Percentiles rank a stretch among this genome's conserved stretches.
phyloP scores from a whole-genome alignment of 2,888 invertebrate species.

The Calameuta filiformis region DNA sequence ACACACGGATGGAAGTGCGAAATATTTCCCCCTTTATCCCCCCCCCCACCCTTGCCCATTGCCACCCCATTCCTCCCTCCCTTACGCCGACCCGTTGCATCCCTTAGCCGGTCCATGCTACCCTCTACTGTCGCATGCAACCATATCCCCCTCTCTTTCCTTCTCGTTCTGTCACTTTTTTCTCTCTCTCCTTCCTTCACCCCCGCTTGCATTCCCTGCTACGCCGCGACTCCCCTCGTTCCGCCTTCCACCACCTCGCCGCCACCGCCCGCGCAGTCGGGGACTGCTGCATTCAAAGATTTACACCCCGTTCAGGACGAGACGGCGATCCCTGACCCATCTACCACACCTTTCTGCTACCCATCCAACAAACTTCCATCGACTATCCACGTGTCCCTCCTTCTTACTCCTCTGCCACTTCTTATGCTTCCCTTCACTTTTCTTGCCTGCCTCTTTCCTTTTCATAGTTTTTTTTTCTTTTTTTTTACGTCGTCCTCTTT shows the following conservation, averaged over 20 bases:
- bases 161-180: background rate
- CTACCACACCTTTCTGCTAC: background rate
- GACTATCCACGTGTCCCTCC: background rate
- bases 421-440: background rate
- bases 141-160: background rate
- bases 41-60: conserved; percentile 1
- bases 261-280: background rate
- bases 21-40: background rate
- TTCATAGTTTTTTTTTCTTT: background rate
- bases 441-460: background rate
- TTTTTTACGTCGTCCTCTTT: background rate
- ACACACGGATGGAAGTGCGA: conserved; percentile 34
- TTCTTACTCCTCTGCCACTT: background rate
- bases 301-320: conserved; percentile 10
- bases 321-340: conserved; percentile 5
- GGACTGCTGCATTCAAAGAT: conserved; percentile 3
- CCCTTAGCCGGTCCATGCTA: background rate
- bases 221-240: conserved; percentile 5
- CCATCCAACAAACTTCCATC: background rate
- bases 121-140: background rate
- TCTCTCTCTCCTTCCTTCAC: background rate
- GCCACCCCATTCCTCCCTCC: background rate
- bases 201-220: conserved; percentile 7
- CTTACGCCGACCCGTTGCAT: background rate
- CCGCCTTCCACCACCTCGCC: conserved; percentile 8